These are phyloP conservation scores for Scartelaos histophorus DNA, from an alignment of 2,113 vertebrate species.

Conservation along the genomic window DNA sequence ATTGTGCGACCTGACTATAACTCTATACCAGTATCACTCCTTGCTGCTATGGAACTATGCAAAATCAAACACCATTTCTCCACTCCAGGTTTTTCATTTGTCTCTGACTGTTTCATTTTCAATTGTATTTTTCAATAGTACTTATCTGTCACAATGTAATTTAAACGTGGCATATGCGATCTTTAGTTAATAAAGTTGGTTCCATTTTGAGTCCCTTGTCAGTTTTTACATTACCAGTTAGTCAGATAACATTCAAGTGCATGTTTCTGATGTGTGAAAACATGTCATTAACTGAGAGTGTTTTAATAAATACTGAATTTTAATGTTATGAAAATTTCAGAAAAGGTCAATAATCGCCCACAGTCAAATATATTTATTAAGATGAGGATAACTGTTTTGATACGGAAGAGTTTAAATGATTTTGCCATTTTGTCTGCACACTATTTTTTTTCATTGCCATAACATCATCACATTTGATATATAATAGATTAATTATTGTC, in stretches of 20 bases:
- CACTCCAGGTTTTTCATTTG: constrained; percentile 19
- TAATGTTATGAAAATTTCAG: not conserved
- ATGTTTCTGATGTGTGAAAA: not conserved
- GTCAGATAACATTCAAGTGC: not conserved
- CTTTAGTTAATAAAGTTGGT: not conserved
- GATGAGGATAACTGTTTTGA: not conserved
- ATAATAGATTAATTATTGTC: not conserved
- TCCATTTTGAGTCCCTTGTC: not conserved
- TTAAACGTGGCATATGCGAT: not conserved
- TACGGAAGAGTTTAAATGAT: too few relatives aligned
- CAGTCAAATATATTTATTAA: not conserved
- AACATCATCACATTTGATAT: not conserved
- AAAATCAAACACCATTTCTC: constrained; percentile 21
- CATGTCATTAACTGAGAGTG: not conserved
- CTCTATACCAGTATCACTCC: constrained; percentile 23
- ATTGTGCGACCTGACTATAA: too few relatives aligned
- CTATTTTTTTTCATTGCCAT: not conserved
- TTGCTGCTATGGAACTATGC: constrained; percentile 51
- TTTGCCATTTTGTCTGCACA: too few relatives aligned
- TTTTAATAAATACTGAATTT: not conserved
- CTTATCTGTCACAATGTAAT: not conserved
- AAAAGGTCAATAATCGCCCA: not conserved
- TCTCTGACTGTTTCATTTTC: not conserved
- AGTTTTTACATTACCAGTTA: not conserved
- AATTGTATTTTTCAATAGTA: not conserved